Evolutionary conservation across 2,888 invertebrate species (phyloP).

Genomic region (Zygothrica quintamaculata): DNA sequence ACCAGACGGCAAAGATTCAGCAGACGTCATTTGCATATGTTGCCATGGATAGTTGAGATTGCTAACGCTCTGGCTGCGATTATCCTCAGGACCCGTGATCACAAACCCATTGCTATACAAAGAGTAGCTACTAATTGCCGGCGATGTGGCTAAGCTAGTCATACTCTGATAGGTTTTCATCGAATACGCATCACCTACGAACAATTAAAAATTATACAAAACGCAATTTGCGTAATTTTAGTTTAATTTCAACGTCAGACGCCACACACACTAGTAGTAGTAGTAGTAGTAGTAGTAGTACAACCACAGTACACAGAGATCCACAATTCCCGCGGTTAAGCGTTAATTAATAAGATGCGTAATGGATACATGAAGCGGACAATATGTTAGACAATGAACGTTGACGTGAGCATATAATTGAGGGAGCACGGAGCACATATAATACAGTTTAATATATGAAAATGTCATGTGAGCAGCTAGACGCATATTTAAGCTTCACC

Average conservation of each 20-base stretch:
- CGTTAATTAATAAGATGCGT: constrained; percentile 28
- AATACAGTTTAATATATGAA: constrained; percentile 25
- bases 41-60: constrained; percentile 64
- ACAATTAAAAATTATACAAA: constrained; percentile 53
- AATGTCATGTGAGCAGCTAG: constrained; percentile 41
- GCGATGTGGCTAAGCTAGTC: constrained; percentile 85
- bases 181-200: constrained; percentile 84
- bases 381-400: constrained; percentile 65
- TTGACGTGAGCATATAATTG: constrained; percentile 15
- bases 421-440: constrained; percentile 26
- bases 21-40: constrained; percentile 35
- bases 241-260: constrained; percentile 7
- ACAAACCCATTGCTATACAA: constrained; percentile 83
- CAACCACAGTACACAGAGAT: constrained; percentile 26
- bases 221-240: constrained; percentile 35
- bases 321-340: constrained; percentile 43
- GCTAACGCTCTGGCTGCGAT: constrained; percentile 70
- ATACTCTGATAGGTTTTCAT: constrained; percentile 85
- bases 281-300: too few relatives aligned
- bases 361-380: constrained; percentile 60
- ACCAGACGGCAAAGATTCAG: constrained; percentile 25
- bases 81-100: constrained; percentile 69
- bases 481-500: constrained; percentile 56
- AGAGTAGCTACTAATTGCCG: constrained; percentile 84
- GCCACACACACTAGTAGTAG: too few relatives aligned